Evolutionary conservation across 2,888 invertebrate genomes (phyloP), one percentile per base, ranked within the genome.

Genomic region (Nomada ferruginata): DNA sequence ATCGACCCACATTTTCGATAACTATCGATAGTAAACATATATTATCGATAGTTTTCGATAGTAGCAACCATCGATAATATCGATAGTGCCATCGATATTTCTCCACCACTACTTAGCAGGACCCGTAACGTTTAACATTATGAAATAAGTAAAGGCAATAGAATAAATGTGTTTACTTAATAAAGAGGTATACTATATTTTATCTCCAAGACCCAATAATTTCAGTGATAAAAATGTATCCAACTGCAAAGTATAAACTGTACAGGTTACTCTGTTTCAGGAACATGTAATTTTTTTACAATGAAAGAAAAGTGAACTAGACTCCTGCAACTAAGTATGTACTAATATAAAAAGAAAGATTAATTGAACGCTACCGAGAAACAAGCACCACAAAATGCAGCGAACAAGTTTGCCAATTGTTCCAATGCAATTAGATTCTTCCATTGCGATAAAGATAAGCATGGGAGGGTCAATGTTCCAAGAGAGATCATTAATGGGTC

Each of bases 401-500:
- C 70, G 75, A 15, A 66, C 80, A 52, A 86, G 42, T 53, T 53
- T 79, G 18, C 81, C 85, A n/a, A 23, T 85, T 1, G 65, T 66
- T 0, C 76, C 90, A 0, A 69, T 90, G n/a, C 83, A 89, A 59
- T 66, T 93, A 10, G 92, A 93, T 68, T 87, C 91, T 0, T 87
- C 89, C 0, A 82, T 88, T 0, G 92, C 92, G 0, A 88, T 91
- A 68, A 90, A 90, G 73, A 87, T 93, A 23, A 83, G 85, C 20
- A 89, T 88, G 72, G 90, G 91, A 20, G 88, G 84, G 4, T 82
- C 89, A 11, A 91, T 92, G 89, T 84, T 83, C 20, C 89, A 91
- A 26, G 93, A 93, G 76, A 89, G 91, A 60, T 61, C 87, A 0
- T 57, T 93, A n/a, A 93, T 93, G 92, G 86, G 89, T 11, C 85